Base-by-base conservation (phyloP, 2,888 invertebrate species). In the Nysson spinosus region DNA sequence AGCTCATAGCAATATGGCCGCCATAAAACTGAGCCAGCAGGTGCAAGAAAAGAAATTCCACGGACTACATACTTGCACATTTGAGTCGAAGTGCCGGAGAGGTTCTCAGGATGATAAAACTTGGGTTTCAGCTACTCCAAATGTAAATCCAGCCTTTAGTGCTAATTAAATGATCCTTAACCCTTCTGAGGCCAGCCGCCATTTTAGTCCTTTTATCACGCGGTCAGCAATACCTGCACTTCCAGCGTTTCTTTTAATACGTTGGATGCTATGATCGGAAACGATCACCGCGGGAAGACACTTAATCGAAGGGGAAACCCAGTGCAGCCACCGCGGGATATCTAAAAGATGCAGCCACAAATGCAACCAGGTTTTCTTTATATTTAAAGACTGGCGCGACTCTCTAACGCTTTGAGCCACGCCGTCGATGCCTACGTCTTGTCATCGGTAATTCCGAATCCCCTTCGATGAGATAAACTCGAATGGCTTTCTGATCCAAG, bases 161-260 rank as follows among this genome's bases (percentile, higher is more conserved):
- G 17, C 43, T 64, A 64, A 64, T 64, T 64, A 64, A 64, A 64
- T 64, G 42, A 42, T 49, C 39, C 54, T 64, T 64, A 60, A 49
- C 35, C 43, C 32, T 43, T 37, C 32, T 32, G 56, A 30, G 26
- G 43, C 50, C 9, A 24, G 9, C 6, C 24, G 24, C 9, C 24
- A 9, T 1, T 24, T 24, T 24, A n/a, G 24, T 9, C 2, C 9
- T 24, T 24, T 2, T 24, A 9, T 9, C 5, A 24, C 5, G 9
- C 6, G 24, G 6, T 24, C 24, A 24, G 2, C 24, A 1, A 9
- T 9, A 7, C 9, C 24, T 24, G 9, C n/a, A n/a, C n/a, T n/a
- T n/a, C n/a, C n/a, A 24, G 9, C 9, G 24, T 9, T 30, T 30
- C 30, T 11, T 34, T 34, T 4, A 14, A 16, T 16, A 12, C 9